Conservation (phyloP, 2,888 invertebrate genomes). For the Trimorus sp. region DNA sequence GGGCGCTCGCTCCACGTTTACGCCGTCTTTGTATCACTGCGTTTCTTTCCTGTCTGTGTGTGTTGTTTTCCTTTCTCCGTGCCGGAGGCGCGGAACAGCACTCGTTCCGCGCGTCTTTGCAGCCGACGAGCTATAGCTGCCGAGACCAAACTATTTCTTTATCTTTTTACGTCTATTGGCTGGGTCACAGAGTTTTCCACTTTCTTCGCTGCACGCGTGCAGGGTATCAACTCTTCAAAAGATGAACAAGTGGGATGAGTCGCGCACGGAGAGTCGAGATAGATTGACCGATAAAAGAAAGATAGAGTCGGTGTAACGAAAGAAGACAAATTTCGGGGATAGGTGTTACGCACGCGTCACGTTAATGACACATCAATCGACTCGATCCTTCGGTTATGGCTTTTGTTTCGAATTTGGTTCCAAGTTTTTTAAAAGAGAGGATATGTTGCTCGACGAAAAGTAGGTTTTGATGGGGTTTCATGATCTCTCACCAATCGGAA, state of each 20-base stretch:
- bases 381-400: not conserved
- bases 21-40: constrained; percentile 57
- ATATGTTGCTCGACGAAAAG: not conserved
- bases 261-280: constrained; percentile 29
- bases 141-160: constrained; percentile 48
- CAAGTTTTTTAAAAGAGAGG: not conserved
- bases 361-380: constrained; percentile 25
- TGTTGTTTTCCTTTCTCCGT: constrained; percentile 53
- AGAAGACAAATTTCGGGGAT: constrained; percentile 44
- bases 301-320: constrained; percentile 40
- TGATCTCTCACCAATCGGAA: no score
- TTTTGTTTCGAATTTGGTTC: not conserved
- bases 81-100: constrained; percentile 41
- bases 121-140: constrained; percentile 31
- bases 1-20: constrained; percentile 14
- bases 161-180: constrained; percentile 62
- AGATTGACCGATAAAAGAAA: constrained; percentile 55
- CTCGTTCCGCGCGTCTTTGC: constrained; percentile 32
- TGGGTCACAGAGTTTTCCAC: constrained; percentile 62
- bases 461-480: no score
- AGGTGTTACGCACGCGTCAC: constrained; percentile 27
- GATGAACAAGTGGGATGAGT: constrained; percentile 58
- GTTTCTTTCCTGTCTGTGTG: constrained; percentile 54
- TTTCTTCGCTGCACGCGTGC: constrained; percentile 56
- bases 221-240: constrained; percentile 58